These are phyloP conservation scores for Coenobita brevimanus DNA, from an alignment of 1,140 invertebrate genomes.

Conservation along the genomic window DNA sequence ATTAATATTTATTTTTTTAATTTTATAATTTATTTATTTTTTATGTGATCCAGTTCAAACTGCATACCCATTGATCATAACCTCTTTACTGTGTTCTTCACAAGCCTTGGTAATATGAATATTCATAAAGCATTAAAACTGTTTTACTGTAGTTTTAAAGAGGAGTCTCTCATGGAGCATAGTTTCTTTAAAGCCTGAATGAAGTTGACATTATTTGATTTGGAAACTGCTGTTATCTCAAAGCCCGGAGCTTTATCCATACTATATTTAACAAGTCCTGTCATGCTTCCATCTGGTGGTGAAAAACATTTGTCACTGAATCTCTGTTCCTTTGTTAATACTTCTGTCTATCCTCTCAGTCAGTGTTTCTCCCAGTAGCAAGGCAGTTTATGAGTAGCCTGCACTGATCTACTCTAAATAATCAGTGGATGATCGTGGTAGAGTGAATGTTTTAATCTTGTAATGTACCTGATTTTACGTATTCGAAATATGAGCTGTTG, in stretches of 20 bases:
- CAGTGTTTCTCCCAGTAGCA: conserved; percentile 60
- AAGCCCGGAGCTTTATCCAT: too few species aligned
- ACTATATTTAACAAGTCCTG: neutral
- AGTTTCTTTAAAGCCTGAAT: neutral
- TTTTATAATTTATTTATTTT: too few species aligned
- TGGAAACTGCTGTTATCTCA: too few species aligned
- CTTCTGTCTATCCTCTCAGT: conserved; percentile 38
- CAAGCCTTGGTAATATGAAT: too few species aligned
- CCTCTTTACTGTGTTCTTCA: too few species aligned
- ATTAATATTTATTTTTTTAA: too few species aligned
- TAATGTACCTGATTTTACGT: neutral
- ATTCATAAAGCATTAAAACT: too few species aligned
- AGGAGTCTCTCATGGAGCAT: conserved; percentile 12
- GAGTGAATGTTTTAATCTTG: neutral
- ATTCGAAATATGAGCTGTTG: neutral
- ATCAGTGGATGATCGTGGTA: conserved; percentile 21
- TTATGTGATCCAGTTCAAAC: too few species aligned
- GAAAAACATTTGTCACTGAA: conserved; percentile 28
- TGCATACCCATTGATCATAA: too few species aligned
- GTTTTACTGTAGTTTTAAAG: too few species aligned
- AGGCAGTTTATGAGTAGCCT: conserved; percentile 27
- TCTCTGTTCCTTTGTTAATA: conserved; percentile 53
- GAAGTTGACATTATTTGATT: neutral
- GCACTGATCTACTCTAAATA: conserved; percentile 37
- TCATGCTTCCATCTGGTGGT: conserved; percentile 23